Percentiles rank a stretch among this genome's conserved stretches.
Conservation (phyloP, 2,888 invertebrate genomes). For the Lochmaea crataegi region DNA sequence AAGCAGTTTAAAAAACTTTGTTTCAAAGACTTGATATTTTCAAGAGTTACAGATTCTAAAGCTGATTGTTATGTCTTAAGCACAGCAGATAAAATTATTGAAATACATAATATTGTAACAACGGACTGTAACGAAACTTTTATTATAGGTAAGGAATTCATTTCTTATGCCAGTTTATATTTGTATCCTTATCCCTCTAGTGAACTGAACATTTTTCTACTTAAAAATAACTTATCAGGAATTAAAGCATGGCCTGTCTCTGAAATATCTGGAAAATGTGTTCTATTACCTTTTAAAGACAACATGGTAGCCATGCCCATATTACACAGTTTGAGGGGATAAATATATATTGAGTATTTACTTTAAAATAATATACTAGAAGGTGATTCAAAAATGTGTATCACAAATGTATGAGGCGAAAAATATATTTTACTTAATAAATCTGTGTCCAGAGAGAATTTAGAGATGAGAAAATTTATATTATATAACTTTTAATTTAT, state of each 20-base stretch:
- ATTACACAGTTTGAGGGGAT: too few relatives aligned
- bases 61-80: not conserved
- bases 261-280: not conserved
- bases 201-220: not conserved
- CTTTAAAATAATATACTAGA: not conserved
- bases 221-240: not conserved
- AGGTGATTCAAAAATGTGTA: not conserved
- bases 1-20: not conserved
- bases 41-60: not conserved
- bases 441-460: not conserved
- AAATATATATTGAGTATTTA: too few relatives aligned
- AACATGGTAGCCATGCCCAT: too few relatives aligned
- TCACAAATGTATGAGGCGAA: not conserved
- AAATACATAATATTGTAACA: too few relatives aligned
- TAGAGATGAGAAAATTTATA: too few relatives aligned
- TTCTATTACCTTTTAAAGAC: too few relatives aligned
- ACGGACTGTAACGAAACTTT: too few relatives aligned
- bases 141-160: not conserved
- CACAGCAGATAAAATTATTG: not conserved
- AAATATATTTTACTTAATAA: not conserved
- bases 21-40: not conserved
- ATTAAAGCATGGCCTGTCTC: slow-evolving; percentile 1
- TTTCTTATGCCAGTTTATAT: not conserved
- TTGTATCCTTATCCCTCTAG: not conserved
- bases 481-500: too few relatives aligned